These are phyloP conservation scores for Fulmarus glacialis DNA, from an alignment of 2,113 vertebrate genomes.

Conservation along the genomic window DNA sequence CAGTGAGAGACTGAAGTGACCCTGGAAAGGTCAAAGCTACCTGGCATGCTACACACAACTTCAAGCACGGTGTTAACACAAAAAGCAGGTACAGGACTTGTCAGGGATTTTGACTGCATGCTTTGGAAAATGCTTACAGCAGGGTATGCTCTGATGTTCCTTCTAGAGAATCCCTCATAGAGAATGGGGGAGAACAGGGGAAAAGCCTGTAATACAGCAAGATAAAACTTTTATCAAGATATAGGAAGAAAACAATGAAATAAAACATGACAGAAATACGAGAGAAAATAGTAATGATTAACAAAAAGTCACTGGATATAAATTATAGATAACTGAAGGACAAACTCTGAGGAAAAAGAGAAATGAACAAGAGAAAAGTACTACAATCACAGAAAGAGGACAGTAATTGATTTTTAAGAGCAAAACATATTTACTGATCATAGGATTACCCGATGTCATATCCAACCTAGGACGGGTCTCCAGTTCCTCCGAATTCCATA, in stretches of 20 bases:
- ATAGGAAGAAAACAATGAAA: neutral
- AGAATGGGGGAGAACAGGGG: neutral
- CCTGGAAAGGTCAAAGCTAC: neutral
- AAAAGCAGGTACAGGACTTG: neutral
- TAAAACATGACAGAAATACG: neutral
- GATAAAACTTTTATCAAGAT: neutral
- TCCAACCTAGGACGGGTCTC: neutral
- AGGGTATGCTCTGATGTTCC: neutral
- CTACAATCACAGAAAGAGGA: neutral
- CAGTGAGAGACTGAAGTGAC: neutral
- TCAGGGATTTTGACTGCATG: neutral
- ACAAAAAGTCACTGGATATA: neutral
- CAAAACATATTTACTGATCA: neutral
- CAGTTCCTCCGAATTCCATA: neutral
- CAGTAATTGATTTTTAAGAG: neutral
- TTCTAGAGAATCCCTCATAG: neutral
- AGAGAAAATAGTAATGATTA: neutral
- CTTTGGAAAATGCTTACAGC: neutral
- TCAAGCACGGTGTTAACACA: neutral
- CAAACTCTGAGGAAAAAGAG: neutral
- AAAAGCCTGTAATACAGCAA: neutral
- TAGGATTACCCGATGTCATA: neutral
- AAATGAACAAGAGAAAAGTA: neutral
- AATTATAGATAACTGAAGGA: neutral
- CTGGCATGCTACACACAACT: neutral